phyloP scores from a whole-genome alignment of 2,113 vertebrate species.

The Pachyramphus minor region DNA sequence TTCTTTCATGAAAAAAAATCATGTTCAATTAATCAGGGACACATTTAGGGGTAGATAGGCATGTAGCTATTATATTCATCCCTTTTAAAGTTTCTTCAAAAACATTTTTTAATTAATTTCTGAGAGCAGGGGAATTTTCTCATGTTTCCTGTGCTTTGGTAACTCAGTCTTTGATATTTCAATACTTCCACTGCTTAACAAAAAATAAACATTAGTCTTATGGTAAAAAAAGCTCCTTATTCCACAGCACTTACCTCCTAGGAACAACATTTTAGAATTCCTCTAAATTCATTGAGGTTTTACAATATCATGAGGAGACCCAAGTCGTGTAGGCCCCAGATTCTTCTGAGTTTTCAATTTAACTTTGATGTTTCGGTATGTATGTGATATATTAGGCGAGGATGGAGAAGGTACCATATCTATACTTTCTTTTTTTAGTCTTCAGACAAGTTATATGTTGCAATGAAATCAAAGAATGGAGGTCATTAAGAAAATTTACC shows the following conservation, averaged over 20 bases:
- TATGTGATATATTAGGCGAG: neutral
- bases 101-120: neutral
- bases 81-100: neutral
- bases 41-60: neutral
- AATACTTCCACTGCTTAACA: neutral
- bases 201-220: neutral
- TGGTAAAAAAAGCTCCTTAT: neutral
- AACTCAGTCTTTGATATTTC: neutral
- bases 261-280: neutral
- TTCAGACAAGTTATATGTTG: neutral
- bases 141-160: neutral
- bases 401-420: neutral
- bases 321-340: neutral
- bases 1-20: neutral
- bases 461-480: neutral
- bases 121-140: neutral
- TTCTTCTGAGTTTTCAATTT: neutral
- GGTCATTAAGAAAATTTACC: neutral
- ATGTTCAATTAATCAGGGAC: neutral
- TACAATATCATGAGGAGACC: neutral
- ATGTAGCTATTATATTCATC: neutral
- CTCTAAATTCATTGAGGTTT: neutral
- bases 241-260: fast-evolving
- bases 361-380: neutral
- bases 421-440: neutral